Evolutionary conservation across 1,140 invertebrate species (phyloP).

Genomic region (Wasmannia auropunctata): DNA sequence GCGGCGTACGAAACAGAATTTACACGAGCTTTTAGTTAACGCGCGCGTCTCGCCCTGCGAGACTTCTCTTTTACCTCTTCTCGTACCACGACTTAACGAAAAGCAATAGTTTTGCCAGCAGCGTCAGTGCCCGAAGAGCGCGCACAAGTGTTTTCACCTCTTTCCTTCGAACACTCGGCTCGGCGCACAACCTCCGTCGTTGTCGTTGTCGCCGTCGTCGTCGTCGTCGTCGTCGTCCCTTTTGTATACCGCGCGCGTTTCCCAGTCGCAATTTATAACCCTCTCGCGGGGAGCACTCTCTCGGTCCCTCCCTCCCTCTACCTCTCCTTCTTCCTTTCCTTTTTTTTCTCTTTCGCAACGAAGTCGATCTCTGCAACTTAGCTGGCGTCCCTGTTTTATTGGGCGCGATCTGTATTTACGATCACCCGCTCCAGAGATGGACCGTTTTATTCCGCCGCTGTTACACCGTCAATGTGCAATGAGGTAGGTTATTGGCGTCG

Average conservation of each 20-base stretch:
- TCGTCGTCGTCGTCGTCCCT: slow-evolving; percentile 1
- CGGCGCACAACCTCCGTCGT: not conserved
- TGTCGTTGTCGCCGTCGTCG: not conserved
- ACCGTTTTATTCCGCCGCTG: slow-evolving; percentile 29
- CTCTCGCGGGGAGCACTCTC: not conserved
- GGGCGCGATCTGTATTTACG: slow-evolving; percentile 52
- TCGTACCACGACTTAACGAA: slow-evolving; percentile 32
- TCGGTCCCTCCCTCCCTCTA: not conserved
- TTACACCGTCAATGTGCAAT: slow-evolving; percentile 22
- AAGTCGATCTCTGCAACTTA: slow-evolving; percentile 55
- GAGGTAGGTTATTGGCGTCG: slow-evolving; percentile 17
- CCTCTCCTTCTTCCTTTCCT: not conserved
- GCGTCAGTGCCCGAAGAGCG: slow-evolving; percentile 63
- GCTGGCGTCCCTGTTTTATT: slow-evolving; percentile 46
- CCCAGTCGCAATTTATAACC: slow-evolving; percentile 57
- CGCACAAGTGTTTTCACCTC: slow-evolving; percentile 63
- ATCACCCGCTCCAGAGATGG: not conserved
- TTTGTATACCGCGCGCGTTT: slow-evolving; percentile 42
- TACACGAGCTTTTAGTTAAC: slow-evolving; percentile 71
- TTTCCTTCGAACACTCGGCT: slow-evolving; percentile 4
- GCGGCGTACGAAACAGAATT: slow-evolving; percentile 31
- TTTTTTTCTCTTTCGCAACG: slow-evolving; percentile 1
- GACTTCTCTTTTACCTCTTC: slow-evolving; percentile 8
- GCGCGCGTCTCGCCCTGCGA: slow-evolving; percentile 46
- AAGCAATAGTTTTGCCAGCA: slow-evolving; percentile 68